Percentiles rank a stretch among this genome's conserved stretches.
These are phyloP conservation scores for Xiphorhynchus elegans DNA, from an alignment of 2,113 vertebrate genomes.

Conservation along the genomic window DNA sequence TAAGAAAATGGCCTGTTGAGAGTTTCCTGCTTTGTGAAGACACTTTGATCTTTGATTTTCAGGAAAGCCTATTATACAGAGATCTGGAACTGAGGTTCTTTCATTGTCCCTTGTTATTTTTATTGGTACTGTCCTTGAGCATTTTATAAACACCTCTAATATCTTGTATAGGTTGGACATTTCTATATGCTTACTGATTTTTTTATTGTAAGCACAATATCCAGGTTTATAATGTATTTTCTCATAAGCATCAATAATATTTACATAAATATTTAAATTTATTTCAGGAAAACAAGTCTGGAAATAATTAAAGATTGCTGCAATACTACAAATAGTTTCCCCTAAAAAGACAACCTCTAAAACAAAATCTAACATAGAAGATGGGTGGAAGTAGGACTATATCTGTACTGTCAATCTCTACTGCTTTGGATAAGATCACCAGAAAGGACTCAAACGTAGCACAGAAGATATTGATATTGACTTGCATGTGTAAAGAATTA, in stretches of 20 bases:
- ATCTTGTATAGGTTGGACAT: neutral
- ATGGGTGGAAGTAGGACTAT: neutral
- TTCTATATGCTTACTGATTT: neutral
- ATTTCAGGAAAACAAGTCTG: neutral
- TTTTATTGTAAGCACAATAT: neutral
- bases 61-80: neutral
- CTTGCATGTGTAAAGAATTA: neutral
- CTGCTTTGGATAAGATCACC: neutral
- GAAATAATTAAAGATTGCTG: neutral
- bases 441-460: neutral
- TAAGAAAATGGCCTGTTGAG: neutral
- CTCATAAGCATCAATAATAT: neutral
- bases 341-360: neutral
- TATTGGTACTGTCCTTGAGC: neutral
- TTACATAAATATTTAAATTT: neutral
- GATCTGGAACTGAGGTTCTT: neutral
- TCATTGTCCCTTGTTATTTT: neutral
- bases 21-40: neutral
- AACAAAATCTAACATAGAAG: neutral
- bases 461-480: neutral
- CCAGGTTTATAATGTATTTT: neutral
- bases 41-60: neutral
- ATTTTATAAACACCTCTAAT: neutral
- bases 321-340: neutral
- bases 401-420: neutral